Conservation (phyloP, 1,140 invertebrate genomes). For the Solen grandis region DNA sequence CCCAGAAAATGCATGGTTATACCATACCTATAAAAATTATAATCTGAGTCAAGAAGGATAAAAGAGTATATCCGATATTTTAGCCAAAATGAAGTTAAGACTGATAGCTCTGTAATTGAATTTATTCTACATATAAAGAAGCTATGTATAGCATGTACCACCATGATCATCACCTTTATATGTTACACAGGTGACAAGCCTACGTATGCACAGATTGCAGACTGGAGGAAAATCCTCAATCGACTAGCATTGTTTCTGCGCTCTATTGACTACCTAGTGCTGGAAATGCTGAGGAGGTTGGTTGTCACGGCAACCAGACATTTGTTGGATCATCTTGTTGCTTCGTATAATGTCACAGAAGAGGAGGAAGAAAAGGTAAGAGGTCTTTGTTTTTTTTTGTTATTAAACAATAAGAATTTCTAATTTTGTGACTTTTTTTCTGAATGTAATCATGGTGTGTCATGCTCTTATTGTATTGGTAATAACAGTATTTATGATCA, state of each 20-base stretch:
- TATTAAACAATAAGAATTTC: background rate
- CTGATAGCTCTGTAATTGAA: no score
- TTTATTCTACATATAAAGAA: no score
- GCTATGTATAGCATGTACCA: no score
- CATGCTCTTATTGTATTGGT: background rate
- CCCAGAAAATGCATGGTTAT: no score
- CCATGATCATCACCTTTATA: no score
- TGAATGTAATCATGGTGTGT: background rate
- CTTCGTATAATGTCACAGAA: slow-evolving; percentile 71
- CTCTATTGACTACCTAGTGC: slow-evolving; percentile 75
- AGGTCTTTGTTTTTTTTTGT: slow-evolving; percentile 6
- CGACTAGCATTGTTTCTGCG: slow-evolving; percentile 76
- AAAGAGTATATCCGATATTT: no score
- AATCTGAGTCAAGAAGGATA: no score
- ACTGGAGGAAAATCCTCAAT: slow-evolving; percentile 79
- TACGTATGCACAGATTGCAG: slow-evolving; percentile 78
- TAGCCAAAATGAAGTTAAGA: no score
- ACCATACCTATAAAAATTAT: no score
- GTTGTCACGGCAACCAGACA: slow-evolving; percentile 74
- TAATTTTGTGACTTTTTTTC: background rate
- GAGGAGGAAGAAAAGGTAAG: slow-evolving; percentile 69
- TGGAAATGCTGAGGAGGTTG: slow-evolving; percentile 77
- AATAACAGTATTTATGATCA: no score
- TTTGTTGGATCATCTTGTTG: slow-evolving; percentile 74
- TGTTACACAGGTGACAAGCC: slow-evolving; percentile 70